Evolutionary conservation across 2,113 vertebrate species (phyloP).

Genomic region (Antigone vipio): DNA sequence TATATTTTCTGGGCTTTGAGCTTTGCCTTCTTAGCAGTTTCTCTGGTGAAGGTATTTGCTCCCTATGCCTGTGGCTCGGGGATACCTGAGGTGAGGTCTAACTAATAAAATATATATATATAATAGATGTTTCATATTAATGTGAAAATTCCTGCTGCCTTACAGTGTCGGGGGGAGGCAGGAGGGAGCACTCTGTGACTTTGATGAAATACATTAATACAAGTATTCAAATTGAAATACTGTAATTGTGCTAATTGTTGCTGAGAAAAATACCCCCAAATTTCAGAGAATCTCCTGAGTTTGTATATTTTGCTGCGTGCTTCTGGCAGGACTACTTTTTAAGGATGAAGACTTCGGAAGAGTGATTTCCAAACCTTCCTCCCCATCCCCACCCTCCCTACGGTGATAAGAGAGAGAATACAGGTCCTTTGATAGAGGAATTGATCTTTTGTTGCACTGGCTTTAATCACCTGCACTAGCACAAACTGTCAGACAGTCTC

Average conservation of each 20-base stretch:
- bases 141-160: not conserved
- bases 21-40: constrained; percentile 96
- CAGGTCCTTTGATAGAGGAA: not conserved
- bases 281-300: not conserved
- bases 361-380: not conserved
- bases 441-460: not conserved
- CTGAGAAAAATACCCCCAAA: not conserved
- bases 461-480: not conserved
- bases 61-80: constrained; percentile 97
- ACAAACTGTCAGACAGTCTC: not conserved
- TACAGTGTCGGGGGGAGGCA: not conserved
- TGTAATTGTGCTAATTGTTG: not conserved
- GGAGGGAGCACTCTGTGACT: not conserved
- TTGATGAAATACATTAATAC: not conserved
- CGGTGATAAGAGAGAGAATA: not conserved
- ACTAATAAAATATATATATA: not conserved
- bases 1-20: constrained; percentile 97
- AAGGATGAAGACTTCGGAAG: not conserved
- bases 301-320: not conserved
- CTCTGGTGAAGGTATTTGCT: constrained; percentile 94
- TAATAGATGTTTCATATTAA: not conserved
- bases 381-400: not conserved
- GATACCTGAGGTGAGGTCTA: constrained; percentile 90
- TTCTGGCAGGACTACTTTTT: not conserved
- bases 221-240: not conserved